Percentiles rank a stretch among this genome's conserved stretches.
These are phyloP conservation scores for Salvator merianae DNA, from an alignment of 2,113 vertebrate genomes.

Conservation along the genomic window DNA sequence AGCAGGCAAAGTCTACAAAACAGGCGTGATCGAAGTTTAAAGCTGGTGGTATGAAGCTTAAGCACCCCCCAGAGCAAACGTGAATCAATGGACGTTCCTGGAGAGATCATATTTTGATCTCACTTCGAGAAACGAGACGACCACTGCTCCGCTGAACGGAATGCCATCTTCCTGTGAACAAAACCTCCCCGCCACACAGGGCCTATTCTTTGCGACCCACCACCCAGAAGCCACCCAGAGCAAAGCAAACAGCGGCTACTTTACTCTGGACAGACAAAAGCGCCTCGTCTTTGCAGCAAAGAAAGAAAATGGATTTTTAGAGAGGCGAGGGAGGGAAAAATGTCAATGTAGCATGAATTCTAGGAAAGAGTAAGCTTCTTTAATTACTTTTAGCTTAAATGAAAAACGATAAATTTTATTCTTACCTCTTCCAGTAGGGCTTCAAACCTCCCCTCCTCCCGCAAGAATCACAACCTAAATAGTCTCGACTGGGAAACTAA, in stretches of 20 bases:
- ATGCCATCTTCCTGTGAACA: constrained; percentile 18
- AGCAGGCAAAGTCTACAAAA: background rate
- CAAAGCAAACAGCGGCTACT: constrained; percentile 2
- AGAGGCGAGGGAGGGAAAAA: background rate
- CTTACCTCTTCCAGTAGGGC: background rate
- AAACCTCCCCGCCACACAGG: background rate
- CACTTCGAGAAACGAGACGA: background rate
- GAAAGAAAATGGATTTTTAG: background rate
- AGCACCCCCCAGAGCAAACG: background rate
- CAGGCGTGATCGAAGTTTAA: background rate
- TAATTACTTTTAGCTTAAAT: constrained; percentile 19
- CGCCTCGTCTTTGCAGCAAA: background rate
- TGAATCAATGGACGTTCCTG: background rate
- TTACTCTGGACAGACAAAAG: background rate
- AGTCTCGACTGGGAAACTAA: constrained; percentile 53
- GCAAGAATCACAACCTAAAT: constrained; percentile 2
- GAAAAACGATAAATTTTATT: constrained; percentile 26
- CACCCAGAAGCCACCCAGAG: constrained; percentile 13
- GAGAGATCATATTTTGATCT: background rate
- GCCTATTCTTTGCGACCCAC: background rate
- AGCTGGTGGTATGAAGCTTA: background rate
- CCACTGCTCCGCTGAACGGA: constrained; percentile 30
- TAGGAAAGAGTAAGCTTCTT: background rate
- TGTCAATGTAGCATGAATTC: background rate
- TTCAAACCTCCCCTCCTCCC: constrained; percentile 24